A percentile compares a stretch with the other conserved stretches of the same genome.
These are phyloP conservation scores for Hemibagrus guttatus DNA, from an alignment of 2,797 vertebrate genomes.

Conservation along the genomic window DNA sequence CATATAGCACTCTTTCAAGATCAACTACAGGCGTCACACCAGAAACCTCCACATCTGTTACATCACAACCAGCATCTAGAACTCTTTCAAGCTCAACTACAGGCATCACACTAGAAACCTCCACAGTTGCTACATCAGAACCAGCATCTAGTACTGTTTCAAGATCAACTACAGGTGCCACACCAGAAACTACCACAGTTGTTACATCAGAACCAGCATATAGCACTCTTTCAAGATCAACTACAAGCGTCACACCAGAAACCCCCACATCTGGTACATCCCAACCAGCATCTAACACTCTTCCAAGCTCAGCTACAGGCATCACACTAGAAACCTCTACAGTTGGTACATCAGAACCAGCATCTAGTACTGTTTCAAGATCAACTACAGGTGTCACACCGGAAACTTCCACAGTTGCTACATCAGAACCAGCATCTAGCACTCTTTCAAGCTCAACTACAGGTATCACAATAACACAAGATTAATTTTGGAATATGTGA, in stretches of 20 bases:
- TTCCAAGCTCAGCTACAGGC: not conserved
- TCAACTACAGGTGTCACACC: not conserved
- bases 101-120: not conserved
- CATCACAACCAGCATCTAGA: not conserved
- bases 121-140: not conserved
- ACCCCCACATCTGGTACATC: not conserved
- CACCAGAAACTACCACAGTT: too few species aligned
- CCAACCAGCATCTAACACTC: not conserved
- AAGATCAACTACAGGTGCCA: not conserved
- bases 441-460: not conserved
- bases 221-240: not conserved
- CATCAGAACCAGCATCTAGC: too few species aligned
- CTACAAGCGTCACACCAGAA: not conserved
- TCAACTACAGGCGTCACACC: not conserved
- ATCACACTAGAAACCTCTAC: not conserved
- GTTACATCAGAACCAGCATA: not conserved
- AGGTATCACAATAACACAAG: not conserved
- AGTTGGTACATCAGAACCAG: not conserved
- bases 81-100: not conserved
- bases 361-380: not conserved
- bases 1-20: not conserved
- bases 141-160: not conserved
- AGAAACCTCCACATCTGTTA: not conserved
- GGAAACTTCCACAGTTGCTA: not conserved
- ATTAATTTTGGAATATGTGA: too few species aligned